Percentiles rank a stretch among this genome's conserved stretches.
Conservation (phyloP, 2,797 vertebrate species). For the Dallia pectoralis region DNA sequence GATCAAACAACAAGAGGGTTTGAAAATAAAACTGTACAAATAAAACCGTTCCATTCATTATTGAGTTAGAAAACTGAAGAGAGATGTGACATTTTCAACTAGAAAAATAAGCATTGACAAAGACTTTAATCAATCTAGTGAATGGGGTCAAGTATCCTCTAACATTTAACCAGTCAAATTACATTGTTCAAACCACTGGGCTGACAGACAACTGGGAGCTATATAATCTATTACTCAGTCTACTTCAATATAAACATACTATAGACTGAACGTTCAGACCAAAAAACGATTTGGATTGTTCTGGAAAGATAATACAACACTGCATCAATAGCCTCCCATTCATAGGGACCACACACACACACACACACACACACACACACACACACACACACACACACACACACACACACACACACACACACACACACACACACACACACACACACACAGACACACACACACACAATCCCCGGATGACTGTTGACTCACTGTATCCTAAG, state of each 20-base stretch:
- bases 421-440: constrained; percentile 16
- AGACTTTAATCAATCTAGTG: neutral
- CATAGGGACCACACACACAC: constrained; percentile 25
- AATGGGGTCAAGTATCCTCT: neutral
- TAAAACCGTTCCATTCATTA: neutral
- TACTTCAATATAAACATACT: too few species aligned
- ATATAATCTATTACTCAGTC: too few species aligned
- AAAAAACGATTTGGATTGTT: too few species aligned
- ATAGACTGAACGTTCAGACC: too few species aligned
- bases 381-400: constrained; percentile 20
- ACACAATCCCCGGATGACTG: constrained; percentile 63
- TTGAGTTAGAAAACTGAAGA: constrained; percentile 13
- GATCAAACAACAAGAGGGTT: constrained; percentile 42
- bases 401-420: constrained; percentile 3
- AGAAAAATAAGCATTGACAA: neutral
- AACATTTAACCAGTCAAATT: neutral
- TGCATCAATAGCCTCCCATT: neutral
- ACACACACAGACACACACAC: neutral
- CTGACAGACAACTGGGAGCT: too few species aligned
- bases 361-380: constrained; percentile 7
- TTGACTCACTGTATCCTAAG: constrained; percentile 66
- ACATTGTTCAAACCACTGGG: too few species aligned
- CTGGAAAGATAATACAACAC: too few species aligned
- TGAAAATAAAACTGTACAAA: constrained; percentile 18
- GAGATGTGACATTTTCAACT: constrained; percentile 5